Percentiles rank a stretch among this genome's conserved stretches.
Evolutionary conservation across 2,113 vertebrate genomes (phyloP).

Genomic region (Odontophorus gujanensis): DNA sequence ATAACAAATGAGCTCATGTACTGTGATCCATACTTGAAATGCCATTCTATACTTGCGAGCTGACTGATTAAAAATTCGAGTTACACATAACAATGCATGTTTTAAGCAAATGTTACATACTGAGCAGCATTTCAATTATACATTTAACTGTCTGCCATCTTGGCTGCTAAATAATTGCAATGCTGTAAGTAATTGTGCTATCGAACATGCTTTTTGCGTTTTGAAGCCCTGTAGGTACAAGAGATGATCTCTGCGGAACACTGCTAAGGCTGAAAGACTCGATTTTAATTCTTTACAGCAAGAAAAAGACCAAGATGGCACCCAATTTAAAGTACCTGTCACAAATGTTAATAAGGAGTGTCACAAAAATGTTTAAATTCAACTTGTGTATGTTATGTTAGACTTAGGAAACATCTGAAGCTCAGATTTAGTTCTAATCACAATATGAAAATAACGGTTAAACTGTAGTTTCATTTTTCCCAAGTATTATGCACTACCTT

Average conservation of each 20-base stretch:
- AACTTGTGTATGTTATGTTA: background rate
- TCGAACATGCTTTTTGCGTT: slow-evolving; percentile 59
- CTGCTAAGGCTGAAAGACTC: slow-evolving; percentile 45
- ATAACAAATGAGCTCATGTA: slow-evolving; percentile 58
- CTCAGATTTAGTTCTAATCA: slow-evolving; percentile 37
- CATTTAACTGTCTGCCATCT: slow-evolving; percentile 53
- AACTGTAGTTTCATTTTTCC: background rate
- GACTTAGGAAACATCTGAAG: slow-evolving; percentile 44
- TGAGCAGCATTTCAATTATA: slow-evolving; percentile 68
- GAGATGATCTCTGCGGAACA: slow-evolving; percentile 38
- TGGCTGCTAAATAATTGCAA: slow-evolving; percentile 62
- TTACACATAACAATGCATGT: slow-evolving; percentile 63
- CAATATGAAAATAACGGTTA: slow-evolving; percentile 30
- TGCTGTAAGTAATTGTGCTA: slow-evolving; percentile 67
- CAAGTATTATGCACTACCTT: background rate
- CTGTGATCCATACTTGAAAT: slow-evolving; percentile 58
- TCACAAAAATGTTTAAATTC: slow-evolving; percentile 55
- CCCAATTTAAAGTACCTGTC: slow-evolving; percentile 40
- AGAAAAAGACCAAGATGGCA: slow-evolving; percentile 60
- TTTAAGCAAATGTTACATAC: slow-evolving; percentile 61
- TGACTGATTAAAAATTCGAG: slow-evolving; percentile 59
- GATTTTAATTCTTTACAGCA: slow-evolving; percentile 59
- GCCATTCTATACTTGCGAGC: slow-evolving; percentile 63
- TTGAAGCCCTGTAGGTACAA: slow-evolving; percentile 37
- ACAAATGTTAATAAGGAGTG: slow-evolving; percentile 50